Evolutionary conservation across 2,888 invertebrate genomes (phyloP).

Genomic region (Oscheius onirici): DNA sequence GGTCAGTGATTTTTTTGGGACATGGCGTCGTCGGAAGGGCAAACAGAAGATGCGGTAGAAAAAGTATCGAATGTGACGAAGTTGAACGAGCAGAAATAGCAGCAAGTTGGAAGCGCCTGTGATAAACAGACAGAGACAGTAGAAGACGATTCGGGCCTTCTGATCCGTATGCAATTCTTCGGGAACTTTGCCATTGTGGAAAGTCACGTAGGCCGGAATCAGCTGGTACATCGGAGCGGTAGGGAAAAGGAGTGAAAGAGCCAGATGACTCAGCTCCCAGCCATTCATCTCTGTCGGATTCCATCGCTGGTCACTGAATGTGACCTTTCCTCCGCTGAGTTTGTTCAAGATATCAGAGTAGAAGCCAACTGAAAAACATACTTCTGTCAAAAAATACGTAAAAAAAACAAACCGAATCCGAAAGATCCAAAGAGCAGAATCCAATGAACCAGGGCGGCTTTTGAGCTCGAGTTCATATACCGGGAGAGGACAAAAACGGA

Average conservation of each 20-base stretch:
- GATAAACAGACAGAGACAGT: neutral
- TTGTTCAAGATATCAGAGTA: neutral
- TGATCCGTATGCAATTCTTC: neutral
- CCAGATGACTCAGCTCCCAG: neutral
- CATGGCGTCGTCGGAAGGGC: neutral
- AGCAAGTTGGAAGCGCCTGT: neutral
- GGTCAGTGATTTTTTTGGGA: neutral
- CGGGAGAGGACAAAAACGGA: no score
- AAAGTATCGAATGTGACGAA: neutral
- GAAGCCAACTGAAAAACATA: neutral
- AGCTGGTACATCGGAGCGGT: conserved; percentile 1
- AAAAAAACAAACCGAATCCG: neutral
- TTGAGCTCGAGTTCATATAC: no score
- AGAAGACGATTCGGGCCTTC: neutral
- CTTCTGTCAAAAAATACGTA: neutral
- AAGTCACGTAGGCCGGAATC: neutral
- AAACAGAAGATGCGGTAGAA: neutral
- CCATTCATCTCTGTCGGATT: neutral
- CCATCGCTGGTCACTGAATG: neutral
- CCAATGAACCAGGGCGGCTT: conserved; percentile 1
- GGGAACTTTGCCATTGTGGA: neutral
- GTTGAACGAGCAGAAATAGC: conserved; percentile 6
- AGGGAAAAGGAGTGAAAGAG: neutral
- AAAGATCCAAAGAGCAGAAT: neutral
- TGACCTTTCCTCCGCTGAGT: neutral